A percentile compares a stretch with the other conserved stretches of the same genome.
Evolutionary conservation across 1,140 invertebrate species (phyloP).

Genomic region (Dermatophagoides farinae): DNA sequence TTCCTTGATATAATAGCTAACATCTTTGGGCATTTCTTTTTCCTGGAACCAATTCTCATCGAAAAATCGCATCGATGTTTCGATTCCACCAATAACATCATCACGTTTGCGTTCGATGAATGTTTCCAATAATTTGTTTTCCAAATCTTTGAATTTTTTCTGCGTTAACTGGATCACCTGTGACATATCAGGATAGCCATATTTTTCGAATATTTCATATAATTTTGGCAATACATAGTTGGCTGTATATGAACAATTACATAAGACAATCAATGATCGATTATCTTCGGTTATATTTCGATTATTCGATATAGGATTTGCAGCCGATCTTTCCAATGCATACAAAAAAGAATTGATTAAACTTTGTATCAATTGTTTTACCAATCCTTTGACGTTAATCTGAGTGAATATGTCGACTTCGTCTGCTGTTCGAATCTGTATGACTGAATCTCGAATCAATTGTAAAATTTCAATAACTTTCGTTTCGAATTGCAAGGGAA

Average conservation of each 20-base stretch:
- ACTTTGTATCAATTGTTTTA: slow-evolving; percentile 37
- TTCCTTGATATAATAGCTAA: slow-evolving; percentile 75
- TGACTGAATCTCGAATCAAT: slow-evolving; percentile 60
- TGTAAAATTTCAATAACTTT: slow-evolving; percentile 60
- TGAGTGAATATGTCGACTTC: slow-evolving; percentile 21
- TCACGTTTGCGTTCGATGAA: slow-evolving; percentile 83
- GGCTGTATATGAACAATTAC: slow-evolving; percentile 67
- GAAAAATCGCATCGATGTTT: slow-evolving; percentile 65
- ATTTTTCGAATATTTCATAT: slow-evolving; percentile 35
- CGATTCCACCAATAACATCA: slow-evolving; percentile 74
- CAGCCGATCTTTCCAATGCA: slow-evolving; percentile 18
- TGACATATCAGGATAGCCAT: slow-evolving; percentile 48
- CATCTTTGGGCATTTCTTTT: slow-evolving; percentile 29
- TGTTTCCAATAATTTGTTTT: slow-evolving; percentile 29
- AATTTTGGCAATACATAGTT: slow-evolving; percentile 48
- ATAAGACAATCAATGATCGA: slow-evolving; percentile 58
- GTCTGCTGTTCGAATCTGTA: slow-evolving; percentile 28
- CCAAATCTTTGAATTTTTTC: slow-evolving; percentile 25
- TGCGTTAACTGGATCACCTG: slow-evolving; percentile 27
- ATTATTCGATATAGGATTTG: neutral
- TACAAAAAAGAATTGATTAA: slow-evolving; percentile 35
- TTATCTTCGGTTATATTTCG: slow-evolving; percentile 31
- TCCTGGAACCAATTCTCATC: slow-evolving; percentile 8
- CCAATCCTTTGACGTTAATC: slow-evolving; percentile 24
- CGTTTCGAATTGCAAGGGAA: slow-evolving; percentile 63